These are phyloP conservation scores for Thelohanellus kitauei DNA, from an alignment of 30 jellyfish, hydroid and myxozoan genomes.

Conservation along the genomic window DNA sequence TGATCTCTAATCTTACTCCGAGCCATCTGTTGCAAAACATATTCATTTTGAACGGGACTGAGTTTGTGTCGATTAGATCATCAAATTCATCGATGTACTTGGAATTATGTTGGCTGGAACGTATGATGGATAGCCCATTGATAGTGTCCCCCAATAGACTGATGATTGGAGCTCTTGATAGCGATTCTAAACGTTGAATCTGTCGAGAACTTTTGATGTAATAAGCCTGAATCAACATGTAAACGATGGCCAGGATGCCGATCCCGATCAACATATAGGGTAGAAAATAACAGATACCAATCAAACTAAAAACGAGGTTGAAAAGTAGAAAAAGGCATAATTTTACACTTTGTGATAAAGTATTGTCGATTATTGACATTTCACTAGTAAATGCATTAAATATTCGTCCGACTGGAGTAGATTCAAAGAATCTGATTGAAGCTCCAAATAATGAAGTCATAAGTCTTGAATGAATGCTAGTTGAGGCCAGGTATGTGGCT, in stretches of 20 bases:
- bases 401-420: slow-evolving; percentile 84
- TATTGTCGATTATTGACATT: slow-evolving; percentile 31
- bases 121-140: slow-evolving; percentile 47
- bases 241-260: slow-evolving; percentile 22
- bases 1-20: slow-evolving; percentile 65
- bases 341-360: slow-evolving; percentile 14
- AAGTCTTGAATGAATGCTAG: slow-evolving; percentile 17
- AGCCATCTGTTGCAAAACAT: slow-evolving; percentile 36
- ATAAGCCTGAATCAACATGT: slow-evolving; percentile 43
- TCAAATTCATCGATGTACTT: slow-evolving; percentile 21
- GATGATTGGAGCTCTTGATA: slow-evolving; percentile 47
- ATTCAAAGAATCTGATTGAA: slow-evolving; percentile 67
- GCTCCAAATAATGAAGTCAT: too few relatives aligned
- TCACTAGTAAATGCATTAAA: slow-evolving; percentile 54
- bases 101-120: slow-evolving; percentile 26
- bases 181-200: slow-evolving; percentile 52
- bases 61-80: slow-evolving; percentile 20
- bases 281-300: slow-evolving; percentile 32
- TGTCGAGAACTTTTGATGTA: slow-evolving; percentile 21
- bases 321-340: slow-evolving; percentile 17
- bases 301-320: slow-evolving; percentile 20
- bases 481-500: too few relatives aligned
- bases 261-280: slow-evolving; percentile 42
- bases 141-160: slow-evolving; percentile 54
- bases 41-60: too few relatives aligned